These are phyloP conservation scores for Grus americana DNA, from an alignment of 2,113 vertebrate genomes.

Conservation along the genomic window DNA sequence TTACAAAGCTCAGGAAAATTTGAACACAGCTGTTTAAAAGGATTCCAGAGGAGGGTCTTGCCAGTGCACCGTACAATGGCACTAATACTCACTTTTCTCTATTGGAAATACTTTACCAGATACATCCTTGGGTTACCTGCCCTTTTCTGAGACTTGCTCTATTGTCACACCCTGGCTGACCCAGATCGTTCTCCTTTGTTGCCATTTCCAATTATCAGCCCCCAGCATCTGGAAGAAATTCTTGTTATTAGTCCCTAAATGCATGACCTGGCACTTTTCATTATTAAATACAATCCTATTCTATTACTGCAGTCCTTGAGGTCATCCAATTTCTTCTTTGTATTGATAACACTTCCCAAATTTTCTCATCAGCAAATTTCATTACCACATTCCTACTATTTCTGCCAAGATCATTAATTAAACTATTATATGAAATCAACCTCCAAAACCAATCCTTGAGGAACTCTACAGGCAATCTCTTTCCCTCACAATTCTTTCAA, in stretches of 20 bases:
- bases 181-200: not conserved
- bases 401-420: slow-evolving; percentile 42
- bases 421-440: not conserved
- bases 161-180: not conserved
- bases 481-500: not conserved
- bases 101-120: not conserved
- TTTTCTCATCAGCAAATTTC: slow-evolving; percentile 12
- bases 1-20: not conserved
- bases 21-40: not conserved
- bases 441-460: not conserved
- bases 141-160: not conserved
- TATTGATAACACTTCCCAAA: slow-evolving; percentile 15
- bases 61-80: not conserved
- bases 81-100: not conserved
- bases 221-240: not conserved
- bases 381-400: not conserved
- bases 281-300: slow-evolving; percentile 11
- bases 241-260: not conserved
- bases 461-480: not conserved
- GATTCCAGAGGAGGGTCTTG: not conserved
- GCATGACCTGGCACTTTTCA: not conserved
- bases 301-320: not conserved
- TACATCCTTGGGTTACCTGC: not conserved
- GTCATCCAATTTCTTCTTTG: slow-evolving; percentile 19
- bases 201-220: not conserved